Evolutionary conservation across 2,888 invertebrate species (phyloP), one percentile per base, ranked within the genome.

Genomic region (Alviniconcha strummeri): DNA sequence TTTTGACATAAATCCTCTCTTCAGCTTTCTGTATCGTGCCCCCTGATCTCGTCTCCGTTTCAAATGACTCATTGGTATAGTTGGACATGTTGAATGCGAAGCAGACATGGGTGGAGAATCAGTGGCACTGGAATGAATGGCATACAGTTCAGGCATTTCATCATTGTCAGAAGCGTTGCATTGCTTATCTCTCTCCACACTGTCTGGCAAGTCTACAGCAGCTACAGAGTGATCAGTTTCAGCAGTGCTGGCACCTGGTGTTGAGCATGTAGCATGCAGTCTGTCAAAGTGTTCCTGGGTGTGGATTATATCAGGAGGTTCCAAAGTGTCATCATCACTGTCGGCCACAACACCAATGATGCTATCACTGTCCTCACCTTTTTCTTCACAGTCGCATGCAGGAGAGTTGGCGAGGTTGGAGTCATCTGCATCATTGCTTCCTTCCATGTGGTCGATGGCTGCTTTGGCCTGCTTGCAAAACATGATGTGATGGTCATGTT

Each of bases 111-210:
- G 4, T 19, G 11, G 57, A 15, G 78, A 78, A 56, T 64, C 64
- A 52, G 64, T 52, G 8, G 1, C 78, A 52, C 52, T 64, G 9
- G 78, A 60, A 52, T 78, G 52, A 78, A 15, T 64, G n/a, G 57
- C 57, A 19, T 78, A 60, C 52, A 78, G 15, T 60, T 78, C 57
- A 5, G 78, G 78, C 13, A 78, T 57, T 13, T 57, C 78, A 64
- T 78, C 78, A 64, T 15, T 13, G 9, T 36, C 19, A 36, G 64
- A 36, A 57, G 64, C 52, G 19, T 64, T 64, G 64, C 78, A 64
- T 9, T 15, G 78, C 4, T 36, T 11, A 3, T 5, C 36, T 36
- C 36, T 11, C 36, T 78, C 64, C 13, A 52, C 52, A 60, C 6
- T 52, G 64, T 17, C 52, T 17, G 15, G 57, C 19, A 36, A 36